Percentiles rank a stretch among this genome's conserved stretches.
phyloP scores from a whole-genome alignment of 2,888 invertebrate genomes.

The Ferrisia virgata region DNA sequence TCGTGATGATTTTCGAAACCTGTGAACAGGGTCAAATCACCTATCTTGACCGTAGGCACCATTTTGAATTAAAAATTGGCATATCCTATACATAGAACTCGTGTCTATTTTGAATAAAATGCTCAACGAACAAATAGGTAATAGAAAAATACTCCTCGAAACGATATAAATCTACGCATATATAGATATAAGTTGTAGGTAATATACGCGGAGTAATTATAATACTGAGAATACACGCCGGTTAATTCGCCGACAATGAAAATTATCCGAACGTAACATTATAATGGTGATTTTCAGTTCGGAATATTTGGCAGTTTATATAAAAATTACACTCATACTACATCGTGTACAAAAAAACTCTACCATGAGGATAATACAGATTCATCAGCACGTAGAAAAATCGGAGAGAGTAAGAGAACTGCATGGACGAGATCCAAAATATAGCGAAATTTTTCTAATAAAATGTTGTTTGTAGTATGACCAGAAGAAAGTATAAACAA shows the following conservation, averaged over 20 bases:
- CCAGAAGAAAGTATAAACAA: not conserved
- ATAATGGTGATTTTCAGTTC: not conserved
- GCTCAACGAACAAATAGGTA: not conserved
- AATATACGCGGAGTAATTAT: too few species aligned
- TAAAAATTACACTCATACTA: not conserved
- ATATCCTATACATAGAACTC: too few species aligned
- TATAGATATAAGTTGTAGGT: not conserved
- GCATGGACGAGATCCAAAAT: not conserved
- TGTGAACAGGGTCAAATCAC: too few species aligned
- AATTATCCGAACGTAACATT: slow-evolving; percentile 25
- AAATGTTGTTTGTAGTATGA: not conserved
- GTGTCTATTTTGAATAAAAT: too few species aligned
- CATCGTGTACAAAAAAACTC: not conserved
- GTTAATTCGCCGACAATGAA: slow-evolving; percentile 13
- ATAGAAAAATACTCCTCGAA: not conserved
- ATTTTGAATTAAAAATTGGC: too few species aligned
- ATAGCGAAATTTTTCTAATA: slow-evolving; percentile 18
- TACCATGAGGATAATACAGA: not conserved
- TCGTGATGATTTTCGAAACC: too few species aligned
- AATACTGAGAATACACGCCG: not conserved
- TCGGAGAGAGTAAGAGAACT: not conserved
- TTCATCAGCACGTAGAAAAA: not conserved
- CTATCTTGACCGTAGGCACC: too few species aligned
- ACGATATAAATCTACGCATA: not conserved
- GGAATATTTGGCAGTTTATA: not conserved